Percentiles rank a stretch among this genome's conserved stretches.
phyloP scores from a whole-genome alignment of 2,888 invertebrate species.

The Vanessa cardui region DNA sequence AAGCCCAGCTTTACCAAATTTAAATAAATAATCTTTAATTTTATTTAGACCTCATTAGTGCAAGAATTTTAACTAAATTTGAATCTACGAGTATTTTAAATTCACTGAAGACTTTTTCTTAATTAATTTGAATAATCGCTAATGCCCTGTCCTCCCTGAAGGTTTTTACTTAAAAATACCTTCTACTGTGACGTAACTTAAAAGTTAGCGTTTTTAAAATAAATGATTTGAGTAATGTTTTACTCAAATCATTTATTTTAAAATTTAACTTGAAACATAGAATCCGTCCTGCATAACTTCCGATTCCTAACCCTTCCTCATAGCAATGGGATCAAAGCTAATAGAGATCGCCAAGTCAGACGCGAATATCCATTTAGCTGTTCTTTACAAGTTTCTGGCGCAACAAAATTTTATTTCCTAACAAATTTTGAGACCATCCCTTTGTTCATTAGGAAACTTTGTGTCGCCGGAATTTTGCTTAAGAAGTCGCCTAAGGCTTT shows the following conservation, averaged over 20 bases:
- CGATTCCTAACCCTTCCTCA: background rate
- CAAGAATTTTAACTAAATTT: too few relatives aligned
- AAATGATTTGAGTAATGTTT: background rate
- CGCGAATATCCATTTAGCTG: slow-evolving; percentile 22
- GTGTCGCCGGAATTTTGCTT: slow-evolving; percentile 20
- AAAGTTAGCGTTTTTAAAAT: background rate
- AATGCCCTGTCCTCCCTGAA: too few relatives aligned
- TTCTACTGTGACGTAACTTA: too few relatives aligned
- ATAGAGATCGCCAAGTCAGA: slow-evolving; percentile 23
- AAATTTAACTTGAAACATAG: too few relatives aligned
- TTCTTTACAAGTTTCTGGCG: slow-evolving; percentile 22
- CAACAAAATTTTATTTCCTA: slow-evolving; percentile 26
- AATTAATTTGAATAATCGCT: too few relatives aligned
- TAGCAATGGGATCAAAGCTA: slow-evolving; percentile 2
- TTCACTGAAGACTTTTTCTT: too few relatives aligned
- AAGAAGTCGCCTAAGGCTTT: slow-evolving; percentile 8
- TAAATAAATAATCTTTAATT: too few relatives aligned
- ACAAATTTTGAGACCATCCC: slow-evolving; percentile 22
- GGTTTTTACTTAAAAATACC: too few relatives aligned
- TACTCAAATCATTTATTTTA: too few relatives aligned
- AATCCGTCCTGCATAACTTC: background rate
- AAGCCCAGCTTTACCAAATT: too few relatives aligned
- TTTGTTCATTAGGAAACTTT: slow-evolving; percentile 32
- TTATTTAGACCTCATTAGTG: too few relatives aligned
- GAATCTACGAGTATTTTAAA: too few relatives aligned